Base-by-base conservation (phyloP, 1,140 invertebrate species). In the Pygmarrhopalites habei region DNA sequence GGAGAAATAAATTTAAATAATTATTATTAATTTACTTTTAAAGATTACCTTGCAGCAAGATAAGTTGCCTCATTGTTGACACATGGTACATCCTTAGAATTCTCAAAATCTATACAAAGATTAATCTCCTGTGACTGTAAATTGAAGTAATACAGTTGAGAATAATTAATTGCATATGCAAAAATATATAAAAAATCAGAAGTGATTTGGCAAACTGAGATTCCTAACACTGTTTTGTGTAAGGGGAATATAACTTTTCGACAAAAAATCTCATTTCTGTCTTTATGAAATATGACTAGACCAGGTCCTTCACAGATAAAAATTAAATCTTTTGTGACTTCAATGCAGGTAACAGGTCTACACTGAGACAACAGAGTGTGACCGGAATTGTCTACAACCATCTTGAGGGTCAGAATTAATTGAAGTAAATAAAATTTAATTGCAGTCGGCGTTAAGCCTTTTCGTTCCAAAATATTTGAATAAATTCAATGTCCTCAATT, bases 261-360 rank as follows among this genome's bases (percentile, higher is more conserved):
- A 23, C 19, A 19, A 10, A 49, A 23, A 12, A 10, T 14, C 46
- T 49, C 14, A 12, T n/a, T n/a, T n/a, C 46, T 21, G 23, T 19
- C 14, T 49, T 19, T 23, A 49, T 12, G 10, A 23, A 19, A 49
- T 19, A 49, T 21, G 7, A 21, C 12, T 12, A 49, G 46, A 14
- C 46, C 46, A 10, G 46, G 46, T 23, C 46, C 46, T 19, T 49
- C 46, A 23, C 14, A 14, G 7, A 49, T 21, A 49, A 49, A 12
- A 49, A 49, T 49, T 15, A 49, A 49, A 7, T 49, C 19, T 12
- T 23, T 21, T 7, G 46, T 49, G 7, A 49, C 7, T 5, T 49
- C 46, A 49, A 49, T 49, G 14, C 46, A 49, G 23, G 14, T 49
- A 19, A 49, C 19, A 10, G 46, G 46, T 49, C 46, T 49, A 49